phyloP scores from a whole-genome alignment of 1,140 invertebrate genomes.

The Zaprionus gabonicus region DNA sequence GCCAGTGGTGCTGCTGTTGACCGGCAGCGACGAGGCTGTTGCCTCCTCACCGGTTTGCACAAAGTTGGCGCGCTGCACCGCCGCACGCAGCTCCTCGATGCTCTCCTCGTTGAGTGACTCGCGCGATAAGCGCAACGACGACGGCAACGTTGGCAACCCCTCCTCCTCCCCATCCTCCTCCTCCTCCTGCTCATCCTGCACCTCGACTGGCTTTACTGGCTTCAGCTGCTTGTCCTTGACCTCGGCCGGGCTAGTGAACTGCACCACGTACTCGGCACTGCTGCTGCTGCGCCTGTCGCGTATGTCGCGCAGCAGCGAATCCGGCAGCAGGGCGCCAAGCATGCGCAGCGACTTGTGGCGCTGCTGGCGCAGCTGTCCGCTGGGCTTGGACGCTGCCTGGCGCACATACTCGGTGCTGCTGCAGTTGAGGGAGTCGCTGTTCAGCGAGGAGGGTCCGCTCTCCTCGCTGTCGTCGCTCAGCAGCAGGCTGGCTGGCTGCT shows the following conservation, averaged over 20 bases:
- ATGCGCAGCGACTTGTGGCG: constrained; percentile 62
- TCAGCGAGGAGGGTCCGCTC: constrained; percentile 75
- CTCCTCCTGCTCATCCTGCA: not conserved
- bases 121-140: constrained; percentile 54
- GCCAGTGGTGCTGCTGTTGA: constrained; percentile 16
- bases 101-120: constrained; percentile 70
- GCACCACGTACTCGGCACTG: constrained; percentile 59
- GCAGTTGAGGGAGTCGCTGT: constrained; percentile 78
- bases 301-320: constrained; percentile 80
- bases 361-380: constrained; percentile 57
- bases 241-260: constrained; percentile 47
- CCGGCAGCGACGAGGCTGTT: constrained; percentile 33
- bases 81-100: constrained; percentile 71
- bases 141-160: constrained; percentile 3
- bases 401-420: constrained; percentile 71
- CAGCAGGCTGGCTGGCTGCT: constrained; percentile 84
- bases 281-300: constrained; percentile 64
- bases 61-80: constrained; percentile 73
- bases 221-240: constrained; percentile 54
- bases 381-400: constrained; percentile 64
- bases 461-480: constrained; percentile 85
- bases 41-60: constrained; percentile 71
- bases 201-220: not conserved
- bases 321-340: constrained; percentile 65
- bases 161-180: not conserved